Base-by-base conservation (phyloP, 1,140 invertebrate genomes). In the Ooceraea biroi region DNA sequence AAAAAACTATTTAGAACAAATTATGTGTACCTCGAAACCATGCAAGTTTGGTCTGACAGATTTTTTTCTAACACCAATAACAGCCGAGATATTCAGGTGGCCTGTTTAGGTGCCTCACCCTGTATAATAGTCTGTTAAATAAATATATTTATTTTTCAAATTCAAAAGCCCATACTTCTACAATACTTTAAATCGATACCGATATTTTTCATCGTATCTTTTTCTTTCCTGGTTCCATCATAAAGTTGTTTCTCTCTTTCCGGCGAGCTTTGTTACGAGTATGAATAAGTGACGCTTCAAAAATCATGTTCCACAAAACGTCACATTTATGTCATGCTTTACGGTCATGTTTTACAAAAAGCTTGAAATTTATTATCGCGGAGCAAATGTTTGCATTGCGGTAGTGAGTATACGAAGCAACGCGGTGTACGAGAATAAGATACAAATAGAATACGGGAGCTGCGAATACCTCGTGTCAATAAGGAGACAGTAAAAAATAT, bases 281-380 rank as follows among this genome's bases (percentile, higher is more conserved):
- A 74, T 27, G 14, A 73, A 30, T 19, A 30, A 27, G 2, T 7
- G 14, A 74, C 46, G 22, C 8, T 57, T 58, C 19, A 58, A 72
- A 57, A 27, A 1, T 27, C 22, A 58, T 10, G 19, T 25, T n/a
- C n/a, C 2, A 36, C 2, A 36, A 36, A 36, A 36, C 36, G 2
- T 36, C 36, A 36, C 36, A 36, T 3, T 36, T n/a, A n/a, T n/a
- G n/a, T 7, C 36, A 2, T 7, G 36, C 36, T 36, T 36, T 36
- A 36, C 36, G n/a, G 1, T 30, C 25, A 60, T 14, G 12, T 27
- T 58, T 19, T 11, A n/a, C 14, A 14, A 48, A 61, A 74, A 46
- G n/a, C 19, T 61, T 61, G 3, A 52, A 36, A 77, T 55, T 77
- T 25, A 25, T 77, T 52, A 52, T 77, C 30, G 19, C 14, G 19